Percentiles rank a stretch among this genome's conserved stretches.
Conservation (phyloP, 37 sponge, comb jelly and placozoan species). For the Dysidea cf. avara region DNA sequence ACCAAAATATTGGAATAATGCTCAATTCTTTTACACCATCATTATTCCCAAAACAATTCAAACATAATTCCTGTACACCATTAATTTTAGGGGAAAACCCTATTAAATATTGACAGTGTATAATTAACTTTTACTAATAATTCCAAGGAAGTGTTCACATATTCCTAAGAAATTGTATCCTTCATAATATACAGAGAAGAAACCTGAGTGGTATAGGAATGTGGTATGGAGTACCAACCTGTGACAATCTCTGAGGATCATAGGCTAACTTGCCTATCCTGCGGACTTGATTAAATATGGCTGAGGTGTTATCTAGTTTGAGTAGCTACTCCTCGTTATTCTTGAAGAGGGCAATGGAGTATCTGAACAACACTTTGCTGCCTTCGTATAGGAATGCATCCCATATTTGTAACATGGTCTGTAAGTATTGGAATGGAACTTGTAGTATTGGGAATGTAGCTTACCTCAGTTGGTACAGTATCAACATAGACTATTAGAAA, state of each 20-base stretch:
- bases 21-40: too few species aligned
- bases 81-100: too few species aligned
- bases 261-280: constrained; percentile 58
- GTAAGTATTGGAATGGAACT: background rate
- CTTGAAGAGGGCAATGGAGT: constrained; percentile 93
- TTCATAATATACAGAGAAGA: too few species aligned
- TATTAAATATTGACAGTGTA: too few species aligned
- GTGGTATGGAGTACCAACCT: too few species aligned
- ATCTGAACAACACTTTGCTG: constrained; percentile 90
- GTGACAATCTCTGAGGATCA: constrained; percentile 54
- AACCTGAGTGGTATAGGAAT: too few species aligned
- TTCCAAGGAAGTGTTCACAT: too few species aligned
- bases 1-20: too few species aligned
- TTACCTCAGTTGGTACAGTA: constrained; percentile 83
- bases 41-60: too few species aligned
- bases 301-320: constrained; percentile 44
- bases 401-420: constrained; percentile 90
- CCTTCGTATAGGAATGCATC: constrained; percentile 97
- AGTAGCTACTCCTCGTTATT: constrained; percentile 82
- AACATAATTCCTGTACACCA: too few species aligned
- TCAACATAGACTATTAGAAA: constrained; percentile 96
- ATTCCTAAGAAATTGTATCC: too few species aligned
- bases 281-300: constrained; percentile 78
- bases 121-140: too few species aligned
- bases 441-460: background rate